phyloP scores from a whole-genome alignment of 2,797 vertebrate species.

The Galaxias olidus region DNA sequence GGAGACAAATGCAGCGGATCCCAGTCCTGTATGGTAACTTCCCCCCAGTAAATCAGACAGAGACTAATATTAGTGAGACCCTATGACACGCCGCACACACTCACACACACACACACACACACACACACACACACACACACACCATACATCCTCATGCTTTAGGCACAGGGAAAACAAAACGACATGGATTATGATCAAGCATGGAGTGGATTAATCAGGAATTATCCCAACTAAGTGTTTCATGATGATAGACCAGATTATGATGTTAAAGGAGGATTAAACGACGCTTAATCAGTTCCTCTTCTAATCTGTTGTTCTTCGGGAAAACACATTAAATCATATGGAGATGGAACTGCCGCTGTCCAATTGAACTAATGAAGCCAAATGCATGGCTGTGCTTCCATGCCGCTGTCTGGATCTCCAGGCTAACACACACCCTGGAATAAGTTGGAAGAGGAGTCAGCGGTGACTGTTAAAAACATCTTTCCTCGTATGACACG shows the following conservation, averaged over 20 bases:
- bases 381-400: too few species aligned
- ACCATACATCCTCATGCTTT: too few species aligned
- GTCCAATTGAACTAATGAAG: too few species aligned
- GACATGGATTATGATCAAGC: slow-evolving; percentile 22
- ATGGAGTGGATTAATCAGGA: slow-evolving; percentile 63
- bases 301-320: slow-evolving; percentile 54
- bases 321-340: slow-evolving; percentile 50
- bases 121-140: too few species aligned
- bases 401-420: too few species aligned
- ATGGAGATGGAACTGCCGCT: too few species aligned
- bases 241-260: slow-evolving; percentile 67
- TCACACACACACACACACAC: slow-evolving; percentile 10
- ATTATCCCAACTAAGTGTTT: slow-evolving; percentile 74
- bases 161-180: neutral
- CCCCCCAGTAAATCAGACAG: slow-evolving; percentile 78
- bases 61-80: slow-evolving; percentile 70
- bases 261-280: slow-evolving; percentile 66
- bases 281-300: slow-evolving; percentile 55
- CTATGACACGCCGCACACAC: slow-evolving; percentile 32
- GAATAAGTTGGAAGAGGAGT: too few species aligned
- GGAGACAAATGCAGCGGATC: slow-evolving; percentile 79
- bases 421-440: too few species aligned
- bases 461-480: too few species aligned
- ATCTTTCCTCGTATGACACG: slow-evolving; percentile 38
- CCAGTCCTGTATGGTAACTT: slow-evolving; percentile 58